These are phyloP conservation scores for Gnatocerus cornutus DNA, from an alignment of 2,888 invertebrate genomes.

Conservation along the genomic window DNA sequence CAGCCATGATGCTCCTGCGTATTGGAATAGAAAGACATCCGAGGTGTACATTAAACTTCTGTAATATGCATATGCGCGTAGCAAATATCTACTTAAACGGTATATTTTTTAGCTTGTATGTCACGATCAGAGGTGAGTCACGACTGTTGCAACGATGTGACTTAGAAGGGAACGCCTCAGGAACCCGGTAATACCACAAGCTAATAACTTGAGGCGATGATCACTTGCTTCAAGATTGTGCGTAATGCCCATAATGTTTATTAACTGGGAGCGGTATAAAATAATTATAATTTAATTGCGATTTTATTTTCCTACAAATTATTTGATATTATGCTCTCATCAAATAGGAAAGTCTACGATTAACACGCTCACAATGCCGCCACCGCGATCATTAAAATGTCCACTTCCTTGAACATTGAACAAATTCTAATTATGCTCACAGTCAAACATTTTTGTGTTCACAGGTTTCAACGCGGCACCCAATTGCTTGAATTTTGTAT, in stretches of 20 bases:
- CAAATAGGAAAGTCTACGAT: conserved; percentile 11
- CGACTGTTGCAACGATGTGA: conserved; percentile 65
- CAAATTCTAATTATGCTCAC: background rate
- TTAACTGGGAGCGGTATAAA: conserved; percentile 53
- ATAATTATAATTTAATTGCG: conserved; percentile 52
- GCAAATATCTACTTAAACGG: conserved; percentile 66
- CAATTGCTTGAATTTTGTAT: too few relatives aligned
- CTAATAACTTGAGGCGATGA: conserved; percentile 64
- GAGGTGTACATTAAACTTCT: conserved; percentile 52
- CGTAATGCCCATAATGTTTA: conserved; percentile 56
- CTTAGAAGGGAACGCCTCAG: conserved; percentile 64
- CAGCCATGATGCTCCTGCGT: conserved; percentile 37
- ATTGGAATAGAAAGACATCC: conserved; percentile 51
- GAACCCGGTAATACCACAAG: conserved; percentile 65
- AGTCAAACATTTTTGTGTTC: background rate
- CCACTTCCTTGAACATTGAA: conserved; percentile 8
- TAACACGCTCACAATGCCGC: conserved; percentile 26
- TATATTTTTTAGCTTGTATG: conserved; percentile 64
- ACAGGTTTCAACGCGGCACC: too few relatives aligned
- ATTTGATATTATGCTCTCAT: conserved; percentile 34
- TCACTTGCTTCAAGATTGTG: conserved; percentile 60
- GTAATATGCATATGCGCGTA: conserved; percentile 65
- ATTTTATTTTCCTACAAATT: conserved; percentile 45
- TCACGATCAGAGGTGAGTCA: conserved; percentile 68
- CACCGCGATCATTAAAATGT: conserved; percentile 18